Evolutionary conservation across 2,113 vertebrate species (phyloP).

Genomic region (Oxyruncus cristatus): DNA sequence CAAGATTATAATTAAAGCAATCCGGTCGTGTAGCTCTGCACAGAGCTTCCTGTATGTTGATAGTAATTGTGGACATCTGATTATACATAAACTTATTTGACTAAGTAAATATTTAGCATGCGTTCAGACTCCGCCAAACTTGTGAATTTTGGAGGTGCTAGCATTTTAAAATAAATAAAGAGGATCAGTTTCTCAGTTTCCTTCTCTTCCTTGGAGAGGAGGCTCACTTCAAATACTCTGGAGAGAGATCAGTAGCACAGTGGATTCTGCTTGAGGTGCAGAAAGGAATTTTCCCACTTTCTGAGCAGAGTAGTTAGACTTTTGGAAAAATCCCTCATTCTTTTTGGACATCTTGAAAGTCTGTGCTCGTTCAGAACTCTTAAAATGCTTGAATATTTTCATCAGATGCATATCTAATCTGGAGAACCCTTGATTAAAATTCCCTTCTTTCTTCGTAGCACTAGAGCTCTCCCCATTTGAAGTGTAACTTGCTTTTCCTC

Average conservation of each 20-base stretch:
- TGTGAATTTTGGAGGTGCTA: neutral
- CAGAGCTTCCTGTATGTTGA: conserved; percentile 23
- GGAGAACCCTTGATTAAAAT: conserved; percentile 48
- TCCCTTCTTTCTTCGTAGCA: conserved; percentile 36
- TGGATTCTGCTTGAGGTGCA: neutral
- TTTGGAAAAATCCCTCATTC: conserved; percentile 4
- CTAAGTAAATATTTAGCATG: neutral
- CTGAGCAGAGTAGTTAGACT: neutral
- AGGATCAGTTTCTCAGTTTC: neutral
- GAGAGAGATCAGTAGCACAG: neutral
- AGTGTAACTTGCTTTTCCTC: conserved; percentile 34
- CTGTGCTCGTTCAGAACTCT: conserved; percentile 23
- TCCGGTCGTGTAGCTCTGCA: conserved; percentile 29
- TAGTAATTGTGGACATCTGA: conserved; percentile 8
- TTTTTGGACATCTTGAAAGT: neutral
- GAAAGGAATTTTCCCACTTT: conserved; percentile 5
- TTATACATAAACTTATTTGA: neutral
- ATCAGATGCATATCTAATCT: conserved; percentile 33
- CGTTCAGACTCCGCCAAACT: neutral
- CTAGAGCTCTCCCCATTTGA: conserved; percentile 46
- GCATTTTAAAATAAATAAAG: neutral
- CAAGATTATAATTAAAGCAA: conserved; percentile 64
- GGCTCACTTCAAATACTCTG: neutral
- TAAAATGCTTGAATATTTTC: conserved; percentile 37
- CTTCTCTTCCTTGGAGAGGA: neutral